Percentiles rank a stretch among this genome's conserved stretches.
phyloP scores from a whole-genome alignment of 2,888 invertebrate species.

The Punctoribates punctum region DNA sequence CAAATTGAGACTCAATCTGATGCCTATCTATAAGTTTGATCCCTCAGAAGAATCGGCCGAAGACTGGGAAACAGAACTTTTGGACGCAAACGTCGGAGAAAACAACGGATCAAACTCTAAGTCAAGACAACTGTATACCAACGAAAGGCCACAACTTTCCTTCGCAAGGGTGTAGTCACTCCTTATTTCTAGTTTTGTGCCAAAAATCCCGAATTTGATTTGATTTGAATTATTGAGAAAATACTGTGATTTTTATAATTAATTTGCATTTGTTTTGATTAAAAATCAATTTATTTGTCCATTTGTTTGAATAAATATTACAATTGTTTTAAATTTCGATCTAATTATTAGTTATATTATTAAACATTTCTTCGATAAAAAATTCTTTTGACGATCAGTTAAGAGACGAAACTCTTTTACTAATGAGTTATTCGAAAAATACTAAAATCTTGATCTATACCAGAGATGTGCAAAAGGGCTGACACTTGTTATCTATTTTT shows the following conservation, averaged over 20 bases:
- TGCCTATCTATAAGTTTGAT: constrained; percentile 67
- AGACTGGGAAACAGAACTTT: constrained; percentile 62
- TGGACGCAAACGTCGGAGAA: constrained; percentile 58
- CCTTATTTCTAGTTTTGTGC: constrained; percentile 8
- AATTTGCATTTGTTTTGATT: not conserved
- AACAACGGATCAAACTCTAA: constrained; percentile 51
- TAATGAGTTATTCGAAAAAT: too few relatives aligned
- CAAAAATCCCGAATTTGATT: constrained; percentile 12
- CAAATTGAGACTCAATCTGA: constrained; percentile 62
- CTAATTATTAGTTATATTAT: too few relatives aligned
- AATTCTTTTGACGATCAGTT: too few relatives aligned
- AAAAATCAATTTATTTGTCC: not conserved
- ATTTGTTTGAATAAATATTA: not conserved
- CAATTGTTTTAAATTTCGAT: too few relatives aligned
- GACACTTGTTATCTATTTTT: too few relatives aligned
- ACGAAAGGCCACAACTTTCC: constrained; percentile 17
- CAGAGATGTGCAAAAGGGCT: too few relatives aligned
- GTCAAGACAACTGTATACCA: constrained; percentile 51
- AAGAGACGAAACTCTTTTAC: too few relatives aligned
- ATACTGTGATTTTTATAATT: not conserved
- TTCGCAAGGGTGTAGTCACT: not conserved
- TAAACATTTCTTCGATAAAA: too few relatives aligned
- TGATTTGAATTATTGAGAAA: not conserved
- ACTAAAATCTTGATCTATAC: too few relatives aligned
- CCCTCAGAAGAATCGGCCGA: constrained; percentile 62